phyloP scores from a whole-genome alignment of 2,888 invertebrate species.

The Mythimna vitellina region DNA sequence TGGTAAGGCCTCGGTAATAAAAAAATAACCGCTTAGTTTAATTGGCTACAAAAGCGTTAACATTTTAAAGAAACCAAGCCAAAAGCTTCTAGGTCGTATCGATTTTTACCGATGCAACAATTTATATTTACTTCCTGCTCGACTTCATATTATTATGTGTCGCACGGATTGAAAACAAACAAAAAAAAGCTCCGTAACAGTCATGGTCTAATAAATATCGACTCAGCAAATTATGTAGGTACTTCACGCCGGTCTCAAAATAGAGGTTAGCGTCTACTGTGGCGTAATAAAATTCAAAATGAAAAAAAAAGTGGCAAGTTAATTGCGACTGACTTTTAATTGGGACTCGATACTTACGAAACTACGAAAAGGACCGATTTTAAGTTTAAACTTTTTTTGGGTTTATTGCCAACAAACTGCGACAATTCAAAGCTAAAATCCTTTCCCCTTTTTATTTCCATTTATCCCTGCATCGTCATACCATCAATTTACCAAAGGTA shows the following conservation, averaged over 20 bases:
- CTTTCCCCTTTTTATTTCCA: neutral
- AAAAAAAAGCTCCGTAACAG: conserved; percentile 38
- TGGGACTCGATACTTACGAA: neutral
- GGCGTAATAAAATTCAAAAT: conserved; percentile 8
- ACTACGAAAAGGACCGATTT: neutral
- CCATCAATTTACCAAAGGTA: neutral
- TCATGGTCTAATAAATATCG: conserved; percentile 62
- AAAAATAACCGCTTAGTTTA: neutral
- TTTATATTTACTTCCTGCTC: conserved; percentile 32
- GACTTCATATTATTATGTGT: conserved; percentile 37
- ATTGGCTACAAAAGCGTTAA: neutral
- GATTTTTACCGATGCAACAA: conserved; percentile 25
- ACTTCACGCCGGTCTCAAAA: conserved; percentile 48
- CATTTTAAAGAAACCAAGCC: conserved; percentile 7
- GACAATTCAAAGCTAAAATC: neutral
- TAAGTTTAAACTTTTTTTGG: neutral
- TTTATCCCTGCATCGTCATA: neutral
- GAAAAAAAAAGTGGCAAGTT: neutral
- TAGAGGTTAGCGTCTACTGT: conserved; percentile 37
- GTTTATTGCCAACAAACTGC: neutral
- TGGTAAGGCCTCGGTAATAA: neutral
- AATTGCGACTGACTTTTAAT: neutral
- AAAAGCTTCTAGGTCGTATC: conserved; percentile 29
- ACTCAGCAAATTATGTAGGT: conserved; percentile 25
- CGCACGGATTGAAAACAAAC: conserved; percentile 56